Evolutionary conservation across 2,113 vertebrate genomes (phyloP).

Genomic region (Naja naja): DNA sequence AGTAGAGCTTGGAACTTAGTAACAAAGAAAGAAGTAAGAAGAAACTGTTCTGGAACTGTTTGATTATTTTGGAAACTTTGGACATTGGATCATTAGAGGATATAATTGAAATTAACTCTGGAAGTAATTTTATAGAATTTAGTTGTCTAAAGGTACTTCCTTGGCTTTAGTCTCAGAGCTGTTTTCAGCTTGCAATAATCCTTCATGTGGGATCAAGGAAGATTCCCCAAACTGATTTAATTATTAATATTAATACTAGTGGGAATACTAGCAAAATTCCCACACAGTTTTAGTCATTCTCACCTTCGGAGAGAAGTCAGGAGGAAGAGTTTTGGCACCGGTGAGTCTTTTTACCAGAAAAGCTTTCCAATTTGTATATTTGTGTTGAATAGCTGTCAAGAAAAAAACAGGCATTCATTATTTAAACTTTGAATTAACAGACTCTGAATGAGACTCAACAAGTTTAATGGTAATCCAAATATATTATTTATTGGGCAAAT

Average conservation of each 20-base stretch:
- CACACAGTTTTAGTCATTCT: conserved; percentile 42
- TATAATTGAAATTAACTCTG: no score
- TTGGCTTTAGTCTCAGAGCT: neutral
- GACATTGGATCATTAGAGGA: no score
- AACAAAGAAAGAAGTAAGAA: no score
- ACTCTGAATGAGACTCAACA: neutral
- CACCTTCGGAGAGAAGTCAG: conserved; percentile 94
- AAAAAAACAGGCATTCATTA: conserved; percentile 31
- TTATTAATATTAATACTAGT: no score
- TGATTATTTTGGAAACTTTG: no score
- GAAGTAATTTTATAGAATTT: no score
- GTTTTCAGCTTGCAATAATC: neutral
- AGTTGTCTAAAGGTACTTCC: no score
- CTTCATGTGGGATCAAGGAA: neutral
- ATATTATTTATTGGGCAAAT: neutral
- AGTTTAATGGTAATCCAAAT: neutral
- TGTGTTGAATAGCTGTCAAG: conserved; percentile 92
- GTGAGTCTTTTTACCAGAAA: conserved; percentile 98
- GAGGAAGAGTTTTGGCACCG: conserved; percentile 98
- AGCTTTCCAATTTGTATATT: conserved; percentile 97
- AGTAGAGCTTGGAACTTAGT: no score
- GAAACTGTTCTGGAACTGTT: no score
- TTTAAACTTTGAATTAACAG: neutral
- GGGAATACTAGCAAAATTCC: neutral
- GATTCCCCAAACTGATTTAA: neutral